Evolutionary conservation across 2,113 vertebrate species (phyloP), one percentile per base, ranked within the genome.

Genomic region (Chlamydotis undulata): DNA sequence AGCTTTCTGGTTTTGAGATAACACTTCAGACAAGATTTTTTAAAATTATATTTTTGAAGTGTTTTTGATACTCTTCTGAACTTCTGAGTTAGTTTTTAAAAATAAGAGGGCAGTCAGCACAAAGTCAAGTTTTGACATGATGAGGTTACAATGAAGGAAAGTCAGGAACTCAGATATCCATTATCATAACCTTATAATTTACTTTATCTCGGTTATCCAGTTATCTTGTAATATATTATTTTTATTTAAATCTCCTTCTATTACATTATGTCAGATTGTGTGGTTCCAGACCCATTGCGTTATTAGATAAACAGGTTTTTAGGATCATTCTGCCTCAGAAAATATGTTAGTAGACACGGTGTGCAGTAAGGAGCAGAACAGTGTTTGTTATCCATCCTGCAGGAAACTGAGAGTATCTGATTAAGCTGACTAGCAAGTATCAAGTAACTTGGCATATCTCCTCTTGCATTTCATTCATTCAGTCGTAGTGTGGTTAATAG

Each of bases 381-480:
- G 85, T 39, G 80, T 96, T 97, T 77, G 83, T 93, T 97, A 94
- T 84, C 90, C 89, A 73, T 90, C 94, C 92, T 94, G 89, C 97
- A 98, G 98, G 98, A 98, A 98, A 98, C 97, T 89, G 87, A 92
- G 92, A 95, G 97, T 97, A 97, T 98, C 97, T 98, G 95, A 97
- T 97, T 98, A 99, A 99, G 98, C 98, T 98, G 94, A 99, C 99
- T 94, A 98, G 98, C 98, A 96, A 99, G 98, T 98, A 96, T 97
- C 98, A 95, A 97, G 96, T 97, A 90, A 89, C 96, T 97, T 97
- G 94, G 96, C 96, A 92, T 77, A n/a, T 96, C 82, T 98, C 98
- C 90, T 89, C 94, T 97, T 97, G 96, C 97, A 97, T 96, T 96
- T 98, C 93, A 93, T 92, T 98, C 96, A 85, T 75, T 96, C 96